Base-by-base conservation (phyloP, 2,888 invertebrate genomes). In the Cryptus armator region DNA sequence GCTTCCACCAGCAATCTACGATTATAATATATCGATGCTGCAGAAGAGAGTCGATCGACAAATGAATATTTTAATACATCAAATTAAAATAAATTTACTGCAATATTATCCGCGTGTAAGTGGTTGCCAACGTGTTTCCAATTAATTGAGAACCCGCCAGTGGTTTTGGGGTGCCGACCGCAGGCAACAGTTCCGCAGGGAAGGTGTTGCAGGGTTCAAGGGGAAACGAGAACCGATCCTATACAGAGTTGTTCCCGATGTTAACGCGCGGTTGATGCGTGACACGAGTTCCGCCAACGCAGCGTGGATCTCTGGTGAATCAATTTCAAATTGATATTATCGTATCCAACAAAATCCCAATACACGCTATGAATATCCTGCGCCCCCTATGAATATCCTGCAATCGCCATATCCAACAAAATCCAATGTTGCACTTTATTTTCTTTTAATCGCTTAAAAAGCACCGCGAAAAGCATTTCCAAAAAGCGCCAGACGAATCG, bases 131-230 rank as follows among this genome's bases (percentile, higher is more conserved):
- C 83, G 32, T 48, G 59, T 68, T 75, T 83, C 68, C 78, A 68
- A 83, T 78, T 72, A 78, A 83, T 68, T 79, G 74, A 83, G 78
- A 62, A 44, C 59, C 68, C 74, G 16, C 62, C 10, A 7, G 53
- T 70, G 83, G 79, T 83, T 83, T 79, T 79, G 78, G 24, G 74
- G 53, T 16, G 19, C 7, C 48, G 44, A 74, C 83, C 83, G 29
- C 83, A 78, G 48, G 78, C 53, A 48, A 6, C 51, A 68, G 19
- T 53, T 51, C 29, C 24, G 32, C 3, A 1, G 62, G 62, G 62
- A 32, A 32, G 29, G 14, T 32, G 19, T 7, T 16, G 51, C 51
- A 48, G 32, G 32, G 12, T 37, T 51, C n/a, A 16, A 16, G 51
- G 53, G 19, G 53, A 53, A 16, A 16, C 19, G 53, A 3, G 19